Evolutionary conservation across 2,888 invertebrate species (phyloP).

Genomic region (Sycophila texana): DNA sequence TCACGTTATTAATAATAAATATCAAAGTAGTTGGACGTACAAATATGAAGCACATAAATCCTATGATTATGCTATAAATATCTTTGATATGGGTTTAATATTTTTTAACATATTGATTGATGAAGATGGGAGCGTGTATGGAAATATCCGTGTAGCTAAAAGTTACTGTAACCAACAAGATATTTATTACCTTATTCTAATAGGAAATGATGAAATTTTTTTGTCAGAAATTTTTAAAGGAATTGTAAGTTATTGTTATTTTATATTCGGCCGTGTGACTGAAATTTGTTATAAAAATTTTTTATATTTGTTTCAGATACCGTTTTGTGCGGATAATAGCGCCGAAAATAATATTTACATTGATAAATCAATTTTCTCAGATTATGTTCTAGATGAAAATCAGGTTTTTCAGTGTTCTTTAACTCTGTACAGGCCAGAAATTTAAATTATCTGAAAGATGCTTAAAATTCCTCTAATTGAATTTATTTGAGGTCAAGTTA

Average conservation of each 20-base stretch:
- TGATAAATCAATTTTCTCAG: neutral
- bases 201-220: neutral
- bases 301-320: neutral
- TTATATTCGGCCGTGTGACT: neutral
- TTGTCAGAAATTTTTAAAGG: neutral
- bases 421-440: conserved; percentile 7
- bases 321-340: neutral
- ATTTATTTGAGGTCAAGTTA: too few species aligned
- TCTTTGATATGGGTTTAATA: conserved; percentile 13
- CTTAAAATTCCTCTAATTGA: neutral
- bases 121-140: neutral
- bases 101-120: conserved; percentile 20
- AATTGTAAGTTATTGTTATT: neutral
- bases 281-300: neutral
- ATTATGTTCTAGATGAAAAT: neutral
- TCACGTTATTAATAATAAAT: too few species aligned
- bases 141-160: neutral
- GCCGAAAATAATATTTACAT: conserved; percentile 12
- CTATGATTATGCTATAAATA: conserved; percentile 9
- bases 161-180: neutral
- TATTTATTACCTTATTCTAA: neutral
- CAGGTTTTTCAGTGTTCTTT: neutral
- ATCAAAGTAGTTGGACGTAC: neutral
- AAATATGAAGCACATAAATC: neutral
- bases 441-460: neutral